Base-by-base conservation (phyloP, 2,797 vertebrate species). In the Holocentrus rufus region DNA sequence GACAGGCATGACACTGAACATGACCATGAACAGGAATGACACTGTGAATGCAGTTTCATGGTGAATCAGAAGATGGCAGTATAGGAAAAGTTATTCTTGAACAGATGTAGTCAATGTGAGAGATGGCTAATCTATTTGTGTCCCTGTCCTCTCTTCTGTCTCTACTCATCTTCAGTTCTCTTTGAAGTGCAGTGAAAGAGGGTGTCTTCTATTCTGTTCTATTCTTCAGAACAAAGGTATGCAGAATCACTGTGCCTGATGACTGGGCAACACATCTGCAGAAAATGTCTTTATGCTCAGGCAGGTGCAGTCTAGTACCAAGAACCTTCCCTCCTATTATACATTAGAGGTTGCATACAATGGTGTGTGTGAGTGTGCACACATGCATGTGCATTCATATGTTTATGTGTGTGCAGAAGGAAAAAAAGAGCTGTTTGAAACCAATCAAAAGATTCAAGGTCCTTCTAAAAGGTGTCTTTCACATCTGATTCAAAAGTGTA, bases 41-140 rank as follows among this genome's bases (percentile, higher is more conserved):
- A n/a, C n/a, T n/a, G n/a, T n/a, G n/a, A n/a, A n/a, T n/a, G 14
- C 25, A 7, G 27, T 56, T 27, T 27, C 1, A 27, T 17, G 4
- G 23, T 56, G 14, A 30, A 56, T 13, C 54, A 56, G 23, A 17
- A 7, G 54, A 56, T 27, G 54, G 54, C 54, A 56, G 54, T 56
- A 17, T 27, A 56, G 14, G 54, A 56, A 31, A 56, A 56, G 54
- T 25, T 27, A 31, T 56, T 5, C 15, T 5, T 31, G 23, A 27
- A 15, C 14, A 44, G 39, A 44, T 44, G 39, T 44, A 14, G 39
- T 18, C 3, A 17, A 18, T 31, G 13, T 56, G 54, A 17, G 27
- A 22, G 20, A 14, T 22, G 52, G 15, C 25, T 3, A 25, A 7
- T 56, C 14, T 56, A 14, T 17, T 53, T 56, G 7, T 27, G 27